Evolutionary conservation across 2,888 invertebrate species (phyloP), one percentile per base, ranked within the genome.

Genomic region (Caenorhabditis afra): DNA sequence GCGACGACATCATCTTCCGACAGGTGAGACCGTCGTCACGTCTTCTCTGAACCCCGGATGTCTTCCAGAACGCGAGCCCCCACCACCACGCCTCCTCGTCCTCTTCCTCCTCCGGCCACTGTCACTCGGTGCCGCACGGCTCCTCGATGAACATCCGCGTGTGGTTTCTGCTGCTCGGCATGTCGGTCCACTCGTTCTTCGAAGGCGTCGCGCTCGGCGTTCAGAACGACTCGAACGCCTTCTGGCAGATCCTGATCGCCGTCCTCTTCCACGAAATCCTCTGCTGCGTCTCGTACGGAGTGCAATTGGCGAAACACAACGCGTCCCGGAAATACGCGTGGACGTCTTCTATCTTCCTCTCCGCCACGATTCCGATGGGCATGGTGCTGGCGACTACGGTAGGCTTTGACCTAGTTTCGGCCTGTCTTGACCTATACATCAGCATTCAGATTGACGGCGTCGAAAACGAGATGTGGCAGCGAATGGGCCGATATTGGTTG

Each of bases 201-300:
- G 93, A 93, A 88, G 93, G 93, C 7, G 87, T 93, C 16, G 93
- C 93, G 3, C 91, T 93, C 59, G 93, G 93, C 1, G 90, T 93
- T 1, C 92, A 87, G 68, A 79, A 74, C 14, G 83, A 85, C 20
- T 50, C 52, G 12, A 59, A 64, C n/a, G 83, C 82, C 18, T 88
- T 88, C 62, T 66, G 84, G 59, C 85, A 85, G 53, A 80, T 88
- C n/a, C 67, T 88, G 23, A 65, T 88, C n/a, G 86, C 88, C 18
- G 83, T 88, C 3, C 82, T 88, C 80, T 81, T 88, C 20, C 88
- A 88, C 55, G 88, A 85, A 67, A 81, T 88, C 22, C 79, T 89
- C 7, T 89, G 89, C 55, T 86, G 87, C 52, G 78, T 88, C 16
- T 87, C 89, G 4, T 89, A 84, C 62, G 89, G 88, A 10, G 82